Conservation (phyloP, 2,797 vertebrate species). For the Aselliscus stoliczkanus region DNA sequence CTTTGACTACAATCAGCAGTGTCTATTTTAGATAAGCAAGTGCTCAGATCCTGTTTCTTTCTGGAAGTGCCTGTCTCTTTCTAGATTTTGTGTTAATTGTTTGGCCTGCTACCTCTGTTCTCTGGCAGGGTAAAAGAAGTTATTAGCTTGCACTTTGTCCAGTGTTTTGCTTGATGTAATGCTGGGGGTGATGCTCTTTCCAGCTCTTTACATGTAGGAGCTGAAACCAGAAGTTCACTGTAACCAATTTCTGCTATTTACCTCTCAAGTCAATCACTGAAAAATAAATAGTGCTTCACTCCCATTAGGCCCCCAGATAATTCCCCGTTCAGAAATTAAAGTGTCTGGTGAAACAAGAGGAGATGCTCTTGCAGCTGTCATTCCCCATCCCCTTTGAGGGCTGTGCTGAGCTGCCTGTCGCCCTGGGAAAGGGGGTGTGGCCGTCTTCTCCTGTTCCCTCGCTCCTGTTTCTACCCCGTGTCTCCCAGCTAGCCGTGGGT, state of each 20-base stretch:
- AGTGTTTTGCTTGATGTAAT: not conserved
- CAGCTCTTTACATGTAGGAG: not conserved
- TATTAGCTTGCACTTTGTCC: not conserved
- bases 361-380: not conserved
- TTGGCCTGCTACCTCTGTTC: not conserved
- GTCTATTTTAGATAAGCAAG: not conserved
- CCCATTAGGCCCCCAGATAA: not conserved
- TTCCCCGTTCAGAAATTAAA: not conserved
- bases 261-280: not conserved
- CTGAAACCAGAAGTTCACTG: not conserved
- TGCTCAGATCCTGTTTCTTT: not conserved
- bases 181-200: not conserved
- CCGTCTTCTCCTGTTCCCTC: fast-evolving
- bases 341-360: no score
- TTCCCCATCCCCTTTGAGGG: not conserved
- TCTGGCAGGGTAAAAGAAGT: not conserved
- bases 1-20: not conserved
- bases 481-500: no score
- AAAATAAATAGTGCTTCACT: not conserved
- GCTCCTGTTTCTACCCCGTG: not conserved
- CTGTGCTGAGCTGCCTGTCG: not conserved
- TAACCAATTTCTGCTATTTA: not conserved
- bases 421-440: no score
- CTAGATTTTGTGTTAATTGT: not conserved
- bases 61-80: not conserved